These are phyloP conservation scores for Scomber colias DNA, from an alignment of 2,113 vertebrate species.

Conservation along the genomic window DNA sequence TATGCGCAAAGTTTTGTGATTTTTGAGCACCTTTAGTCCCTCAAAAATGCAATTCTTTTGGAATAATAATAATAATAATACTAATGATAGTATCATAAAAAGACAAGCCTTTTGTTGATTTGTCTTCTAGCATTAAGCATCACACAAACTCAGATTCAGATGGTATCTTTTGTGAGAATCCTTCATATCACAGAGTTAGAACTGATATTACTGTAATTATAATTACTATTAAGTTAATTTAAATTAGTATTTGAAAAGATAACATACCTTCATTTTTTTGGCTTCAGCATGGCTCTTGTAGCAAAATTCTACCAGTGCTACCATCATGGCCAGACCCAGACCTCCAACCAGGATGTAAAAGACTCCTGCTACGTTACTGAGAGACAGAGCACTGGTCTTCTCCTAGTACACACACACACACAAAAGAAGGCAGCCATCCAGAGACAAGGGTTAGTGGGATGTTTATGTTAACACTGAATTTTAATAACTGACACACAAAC, in stretches of 20 bases:
- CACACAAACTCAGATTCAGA: background rate
- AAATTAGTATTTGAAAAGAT: background rate
- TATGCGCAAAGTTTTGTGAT: no score
- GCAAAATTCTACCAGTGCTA: conserved; percentile 99
- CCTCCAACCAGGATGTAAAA: conserved; percentile 99
- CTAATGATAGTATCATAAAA: no score
- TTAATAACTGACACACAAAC: conserved; percentile 5
- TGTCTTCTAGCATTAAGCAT: background rate
- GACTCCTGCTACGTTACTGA: conserved; percentile 98
- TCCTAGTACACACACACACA: conserved; percentile 83
- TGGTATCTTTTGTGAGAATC: background rate
- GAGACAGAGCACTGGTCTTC: conserved; percentile 98
- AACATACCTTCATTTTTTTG: conserved; percentile 92
- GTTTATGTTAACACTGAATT: background rate
- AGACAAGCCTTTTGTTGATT: background rate
- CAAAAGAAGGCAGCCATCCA: conserved; percentile 69
- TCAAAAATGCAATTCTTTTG: no score
- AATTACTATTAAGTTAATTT: background rate
- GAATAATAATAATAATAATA: no score
- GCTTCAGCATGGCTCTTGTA: conserved; percentile 98
- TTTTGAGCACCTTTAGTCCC: no score
- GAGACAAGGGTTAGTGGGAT: conserved; percentile 22
- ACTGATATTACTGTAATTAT: background rate
- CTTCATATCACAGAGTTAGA: background rate
- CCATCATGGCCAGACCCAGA: conserved; percentile 98